phyloP scores from a whole-genome alignment of 2,888 invertebrate genomes.

The Chrysotoxum bicinctum region DNA sequence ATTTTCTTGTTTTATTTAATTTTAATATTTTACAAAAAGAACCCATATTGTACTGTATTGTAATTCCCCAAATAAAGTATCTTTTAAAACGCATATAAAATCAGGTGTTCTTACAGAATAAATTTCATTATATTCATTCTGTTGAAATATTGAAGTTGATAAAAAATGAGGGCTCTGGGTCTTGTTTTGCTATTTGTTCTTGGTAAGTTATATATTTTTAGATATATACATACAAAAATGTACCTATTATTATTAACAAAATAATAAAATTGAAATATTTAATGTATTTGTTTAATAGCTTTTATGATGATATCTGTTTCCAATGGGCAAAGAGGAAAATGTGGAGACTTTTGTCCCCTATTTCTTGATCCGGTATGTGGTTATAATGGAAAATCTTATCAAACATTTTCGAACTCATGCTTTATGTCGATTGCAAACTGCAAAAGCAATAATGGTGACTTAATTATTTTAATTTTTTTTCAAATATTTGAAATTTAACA shows the following conservation, averaged over 20 bases:
- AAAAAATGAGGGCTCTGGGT: background rate
- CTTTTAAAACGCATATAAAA: background rate
- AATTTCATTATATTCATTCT: background rate
- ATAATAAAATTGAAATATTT: background rate
- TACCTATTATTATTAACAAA: no score
- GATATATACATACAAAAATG: no score
- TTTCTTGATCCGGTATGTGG: background rate
- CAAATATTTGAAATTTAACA: background rate
- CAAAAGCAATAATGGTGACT: background rate
- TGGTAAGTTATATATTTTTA: background rate
- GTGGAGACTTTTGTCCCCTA: background rate
- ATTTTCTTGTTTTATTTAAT: background rate
- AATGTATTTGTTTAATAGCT: background rate
- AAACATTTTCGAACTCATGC: background rate
- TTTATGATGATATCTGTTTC: background rate
- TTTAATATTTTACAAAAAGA: background rate
- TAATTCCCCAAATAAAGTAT: background rate
- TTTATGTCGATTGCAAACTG: background rate
- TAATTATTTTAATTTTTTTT: background rate
- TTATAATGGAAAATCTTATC: background rate
- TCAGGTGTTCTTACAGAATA: background rate
- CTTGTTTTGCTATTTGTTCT: background rate
- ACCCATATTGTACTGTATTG: background rate
- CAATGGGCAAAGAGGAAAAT: background rate
- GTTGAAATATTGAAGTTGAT: background rate